Conservation (phyloP, 2,113 vertebrate genomes). For the Centropus bengalensis region DNA sequence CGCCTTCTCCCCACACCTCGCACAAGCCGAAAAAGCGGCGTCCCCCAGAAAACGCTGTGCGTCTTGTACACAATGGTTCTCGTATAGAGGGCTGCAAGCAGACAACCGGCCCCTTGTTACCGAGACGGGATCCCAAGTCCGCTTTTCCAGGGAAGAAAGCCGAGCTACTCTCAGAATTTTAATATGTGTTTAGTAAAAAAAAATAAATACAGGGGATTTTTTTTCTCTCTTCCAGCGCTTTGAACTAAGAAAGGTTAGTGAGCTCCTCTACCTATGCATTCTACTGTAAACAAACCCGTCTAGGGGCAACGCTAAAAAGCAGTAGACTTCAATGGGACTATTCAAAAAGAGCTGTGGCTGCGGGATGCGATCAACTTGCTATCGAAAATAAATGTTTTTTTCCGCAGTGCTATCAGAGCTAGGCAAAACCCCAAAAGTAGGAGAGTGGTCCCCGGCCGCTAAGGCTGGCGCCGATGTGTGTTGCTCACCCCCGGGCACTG, state of each 20-base stretch:
- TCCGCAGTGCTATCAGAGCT: too few relatives aligned
- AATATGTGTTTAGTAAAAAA: neutral
- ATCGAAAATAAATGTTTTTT: neutral
- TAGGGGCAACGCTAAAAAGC: neutral
- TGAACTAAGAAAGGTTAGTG: neutral
- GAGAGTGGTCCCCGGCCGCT: neutral
- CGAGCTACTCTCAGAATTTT: neutral
- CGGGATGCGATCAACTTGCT: neutral
- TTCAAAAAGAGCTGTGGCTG: neutral
- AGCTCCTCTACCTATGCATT: neutral
- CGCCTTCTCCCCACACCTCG: neutral
- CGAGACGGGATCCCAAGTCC: neutral
- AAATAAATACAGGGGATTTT: neutral
- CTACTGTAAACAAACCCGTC: neutral
- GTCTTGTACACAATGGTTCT: neutral
- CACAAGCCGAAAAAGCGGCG: neutral
- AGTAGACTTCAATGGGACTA: neutral
- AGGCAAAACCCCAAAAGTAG: neutral
- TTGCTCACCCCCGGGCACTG: too few relatives aligned
- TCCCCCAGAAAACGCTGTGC: neutral
- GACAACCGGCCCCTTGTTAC: constrained; percentile 41
- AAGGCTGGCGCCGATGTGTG: accelerated
- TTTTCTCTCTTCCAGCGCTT: neutral
- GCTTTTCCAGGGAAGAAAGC: constrained; percentile 16
- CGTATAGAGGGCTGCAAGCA: neutral